Evolutionary conservation across 2,888 invertebrate genomes (phyloP), one percentile per base, ranked within the genome.

Genomic region (Bellardia pandia): DNA sequence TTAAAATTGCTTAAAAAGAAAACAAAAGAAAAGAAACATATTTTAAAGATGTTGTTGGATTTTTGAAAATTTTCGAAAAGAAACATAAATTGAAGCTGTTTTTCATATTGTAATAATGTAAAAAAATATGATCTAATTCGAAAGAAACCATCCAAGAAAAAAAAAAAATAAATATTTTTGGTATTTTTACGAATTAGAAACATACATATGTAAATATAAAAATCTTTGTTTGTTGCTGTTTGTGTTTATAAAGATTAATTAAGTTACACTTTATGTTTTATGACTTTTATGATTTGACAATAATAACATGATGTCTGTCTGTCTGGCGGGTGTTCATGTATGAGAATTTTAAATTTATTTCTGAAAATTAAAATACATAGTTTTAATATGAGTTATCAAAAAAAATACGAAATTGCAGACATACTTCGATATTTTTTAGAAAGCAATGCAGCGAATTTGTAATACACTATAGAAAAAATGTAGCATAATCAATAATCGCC

Each of bases 241-340:
- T 56, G 48, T 62, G 48, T 60, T 69, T 58, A 11, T 23, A 23
- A 74, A 88, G 66, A 86, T 80, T 86, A 86, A 84, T 80, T 77
- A 72, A 84, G 84, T 80, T 86, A 77, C 77, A 77, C 64, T 81
- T 72, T 80, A 72, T 83, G 72, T 83, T 83, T 86, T 84, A 83
- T 76, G 75, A 66, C 23, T 64, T 72, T 85, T 85, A 69, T 62
- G 77, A 85, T 77, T 68, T 64, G 72, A 78, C 78, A 82, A 69
- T 75, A 82, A 81, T 81, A 81, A 77, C 51, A 74, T 4, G 37
- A 45, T 13, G 45, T 13, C 0, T 45, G 45, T 9, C 3, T 45
- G 45, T 45, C 13, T 45, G 3, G n/a, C n/a, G n/a, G 2, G 13
- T 45, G 11, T 53, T 60, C 42, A 14, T 60, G 8, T 56, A 48